Evolutionary conservation across 2,113 vertebrate genomes (phyloP).

Genomic region (Entomyzon cyanotis): DNA sequence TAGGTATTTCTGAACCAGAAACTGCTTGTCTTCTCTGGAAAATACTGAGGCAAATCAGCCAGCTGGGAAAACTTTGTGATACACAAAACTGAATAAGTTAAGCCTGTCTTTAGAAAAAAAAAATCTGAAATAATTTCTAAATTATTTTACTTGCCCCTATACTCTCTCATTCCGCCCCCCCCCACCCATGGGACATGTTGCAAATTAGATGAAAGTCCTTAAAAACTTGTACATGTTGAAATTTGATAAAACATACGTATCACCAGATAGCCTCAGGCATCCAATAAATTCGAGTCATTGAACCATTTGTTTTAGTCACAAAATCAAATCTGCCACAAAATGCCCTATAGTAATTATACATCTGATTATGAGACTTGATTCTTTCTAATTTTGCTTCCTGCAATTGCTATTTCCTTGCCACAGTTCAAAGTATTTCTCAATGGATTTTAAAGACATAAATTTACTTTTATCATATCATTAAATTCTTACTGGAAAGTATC

Average conservation of each 20-base stretch:
- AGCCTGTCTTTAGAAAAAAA: not conserved
- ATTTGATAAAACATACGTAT: not conserved
- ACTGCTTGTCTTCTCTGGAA: not conserved
- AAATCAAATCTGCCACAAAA: not conserved
- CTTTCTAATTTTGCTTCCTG: not conserved
- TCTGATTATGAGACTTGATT: not conserved
- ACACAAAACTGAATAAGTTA: not conserved
- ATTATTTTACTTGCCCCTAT: not conserved
- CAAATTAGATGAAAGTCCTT: not conserved
- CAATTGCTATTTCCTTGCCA: not conserved
- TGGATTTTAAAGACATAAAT: not conserved
- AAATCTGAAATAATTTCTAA: not conserved
- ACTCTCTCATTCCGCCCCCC: accelerated
- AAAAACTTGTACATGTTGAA: not conserved
- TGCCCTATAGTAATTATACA: not conserved
- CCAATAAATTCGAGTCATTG: not conserved
- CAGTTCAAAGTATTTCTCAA: not conserved
- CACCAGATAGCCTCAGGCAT: not conserved
- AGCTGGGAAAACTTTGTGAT: not conserved
- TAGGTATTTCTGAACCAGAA: not conserved
- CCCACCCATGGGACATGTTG: not conserved
- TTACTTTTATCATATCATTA: not conserved
- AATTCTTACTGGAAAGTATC: not conserved
- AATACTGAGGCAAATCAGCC: not conserved
- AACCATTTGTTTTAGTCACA: not conserved